phyloP scores from a whole-genome alignment of 2,888 invertebrate genomes.

The Dasypogon diadema region DNA sequence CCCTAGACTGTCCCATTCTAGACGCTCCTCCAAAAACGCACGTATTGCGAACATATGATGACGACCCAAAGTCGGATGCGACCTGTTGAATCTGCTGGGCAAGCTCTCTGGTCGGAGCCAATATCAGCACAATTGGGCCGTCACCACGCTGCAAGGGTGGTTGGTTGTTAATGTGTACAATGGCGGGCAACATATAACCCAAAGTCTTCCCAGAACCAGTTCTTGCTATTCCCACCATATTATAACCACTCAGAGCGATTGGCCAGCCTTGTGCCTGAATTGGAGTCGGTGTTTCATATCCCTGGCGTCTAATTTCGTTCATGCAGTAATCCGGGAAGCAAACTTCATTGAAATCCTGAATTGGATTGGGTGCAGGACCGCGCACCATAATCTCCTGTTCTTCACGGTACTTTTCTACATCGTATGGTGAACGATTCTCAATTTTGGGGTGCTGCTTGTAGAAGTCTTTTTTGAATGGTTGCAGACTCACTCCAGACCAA shows the following conservation, averaged over 20 bases:
- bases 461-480: conserved; percentile 87
- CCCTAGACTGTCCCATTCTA: conserved; percentile 81
- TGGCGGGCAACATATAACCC: conserved; percentile 85
- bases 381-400: conserved; percentile 81
- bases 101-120: conserved; percentile 84
- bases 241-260: conserved; percentile 84
- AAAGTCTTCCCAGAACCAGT: conserved; percentile 86
- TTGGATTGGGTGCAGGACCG: conserved; percentile 81
- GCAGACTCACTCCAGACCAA: conserved; percentile 71
- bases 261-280: conserved; percentile 93
- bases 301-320: conserved; percentile 75
- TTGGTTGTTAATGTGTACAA: conserved; percentile 89
- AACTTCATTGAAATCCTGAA: conserved; percentile 83
- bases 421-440: conserved; percentile 75
- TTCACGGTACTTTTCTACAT: conserved; percentile 78
- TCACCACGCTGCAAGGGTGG: conserved; percentile 81
- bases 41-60: conserved; percentile 83
- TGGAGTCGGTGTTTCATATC: conserved; percentile 82
- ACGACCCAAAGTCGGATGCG: conserved; percentile 83
- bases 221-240: conserved; percentile 89
- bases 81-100: conserved; percentile 89
- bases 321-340: conserved; percentile 82
- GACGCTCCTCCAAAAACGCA: conserved; percentile 94
- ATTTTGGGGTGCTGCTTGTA: conserved; percentile 80
- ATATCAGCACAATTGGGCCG: conserved; percentile 85